These are phyloP conservation scores for Ypsolopha scabrella DNA, from an alignment of 2,888 invertebrate species.

Conservation along the genomic window DNA sequence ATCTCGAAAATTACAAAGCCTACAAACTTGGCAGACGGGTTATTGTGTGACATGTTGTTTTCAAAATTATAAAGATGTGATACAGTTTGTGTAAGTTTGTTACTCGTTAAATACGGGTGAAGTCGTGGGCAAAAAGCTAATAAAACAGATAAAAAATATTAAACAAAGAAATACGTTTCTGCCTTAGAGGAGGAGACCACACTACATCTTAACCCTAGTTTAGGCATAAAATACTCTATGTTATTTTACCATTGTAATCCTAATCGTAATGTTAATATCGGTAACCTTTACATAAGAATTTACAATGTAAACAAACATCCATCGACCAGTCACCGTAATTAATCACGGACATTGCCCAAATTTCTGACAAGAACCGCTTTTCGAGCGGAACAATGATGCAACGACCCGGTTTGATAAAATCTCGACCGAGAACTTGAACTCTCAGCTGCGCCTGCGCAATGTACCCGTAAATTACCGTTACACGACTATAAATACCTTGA, in stretches of 20 bases:
- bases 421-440: constrained; percentile 57
- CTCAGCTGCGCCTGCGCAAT: constrained; percentile 19
- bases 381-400: constrained; percentile 34
- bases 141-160: no score
- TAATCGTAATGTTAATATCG: background rate
- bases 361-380: background rate
- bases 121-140: no score
- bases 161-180: no score
- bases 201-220: background rate
- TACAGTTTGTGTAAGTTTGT: no score
- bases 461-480: constrained; percentile 47
- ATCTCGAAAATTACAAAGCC: no score
- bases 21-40: no score
- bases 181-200: background rate
- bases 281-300: background rate
- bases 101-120: no score
- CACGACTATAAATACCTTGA: constrained; percentile 42
- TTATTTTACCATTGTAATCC: no score
- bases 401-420: constrained; percentile 26
- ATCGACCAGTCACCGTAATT: background rate
- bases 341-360: constrained; percentile 1
- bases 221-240: background rate
- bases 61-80: no score
- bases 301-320: background rate
- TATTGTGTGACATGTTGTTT: no score